A percentile compares a stretch with the other conserved stretches of the same genome.
Evolutionary conservation across 2,797 vertebrate species (phyloP).

Genomic region (Vireo griseus): DNA sequence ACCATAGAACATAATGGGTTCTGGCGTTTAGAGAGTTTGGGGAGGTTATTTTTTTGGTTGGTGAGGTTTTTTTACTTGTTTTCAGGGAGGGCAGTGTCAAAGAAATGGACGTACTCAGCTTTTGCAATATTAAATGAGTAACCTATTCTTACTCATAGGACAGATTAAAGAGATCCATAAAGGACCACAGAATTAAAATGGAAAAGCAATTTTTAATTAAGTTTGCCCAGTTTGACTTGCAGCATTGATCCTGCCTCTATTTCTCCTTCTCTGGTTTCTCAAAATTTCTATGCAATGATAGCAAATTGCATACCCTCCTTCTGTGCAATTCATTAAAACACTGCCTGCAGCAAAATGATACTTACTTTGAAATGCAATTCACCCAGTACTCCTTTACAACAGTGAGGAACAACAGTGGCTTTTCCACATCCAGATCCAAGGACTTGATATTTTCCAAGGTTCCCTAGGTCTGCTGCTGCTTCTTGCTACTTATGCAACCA

Average conservation of each 20-base stretch:
- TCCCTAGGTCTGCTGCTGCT: not conserved
- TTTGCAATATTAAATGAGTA: not conserved
- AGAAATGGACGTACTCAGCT: not conserved
- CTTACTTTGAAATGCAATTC: not conserved
- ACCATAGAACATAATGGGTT: not conserved
- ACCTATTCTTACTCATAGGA: not conserved
- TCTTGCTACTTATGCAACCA: not conserved
- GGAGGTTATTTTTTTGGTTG: not conserved
- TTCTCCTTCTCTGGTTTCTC: not conserved
- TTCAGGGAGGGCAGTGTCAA: not conserved
- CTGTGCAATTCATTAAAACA: not conserved
- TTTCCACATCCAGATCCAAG: not conserved
- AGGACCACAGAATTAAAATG: not conserved
- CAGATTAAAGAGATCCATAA: not conserved
- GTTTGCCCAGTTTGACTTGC: not conserved
- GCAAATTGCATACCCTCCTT: not conserved
- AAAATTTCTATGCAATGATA: not conserved
- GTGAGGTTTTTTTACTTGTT: not conserved
- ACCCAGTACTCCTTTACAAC: not conserved
- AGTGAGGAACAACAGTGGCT: not conserved
- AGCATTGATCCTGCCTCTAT: not conserved
- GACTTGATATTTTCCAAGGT: not conserved
- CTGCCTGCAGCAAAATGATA: not conserved
- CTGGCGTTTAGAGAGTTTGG: not conserved
- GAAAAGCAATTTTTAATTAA: not conserved